These are phyloP conservation scores for Epirrita christyi DNA, from an alignment of 2,888 invertebrate genomes.

Conservation along the genomic window DNA sequence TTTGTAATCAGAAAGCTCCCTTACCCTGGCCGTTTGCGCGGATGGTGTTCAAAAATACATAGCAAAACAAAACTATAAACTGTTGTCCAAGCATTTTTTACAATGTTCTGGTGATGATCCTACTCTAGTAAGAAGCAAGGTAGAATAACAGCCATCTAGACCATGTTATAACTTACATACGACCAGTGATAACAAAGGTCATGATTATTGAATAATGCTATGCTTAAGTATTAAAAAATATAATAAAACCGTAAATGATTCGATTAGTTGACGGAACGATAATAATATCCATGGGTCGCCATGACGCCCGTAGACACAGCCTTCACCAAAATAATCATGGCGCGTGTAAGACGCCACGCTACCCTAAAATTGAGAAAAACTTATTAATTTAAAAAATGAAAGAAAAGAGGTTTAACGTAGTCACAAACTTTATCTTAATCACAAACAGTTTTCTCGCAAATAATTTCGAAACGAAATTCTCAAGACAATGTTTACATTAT, in stretches of 20 bases:
- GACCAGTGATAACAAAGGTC: constrained; percentile 6
- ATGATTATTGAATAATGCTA: background rate
- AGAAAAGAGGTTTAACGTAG: no score
- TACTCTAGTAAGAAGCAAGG: background rate
- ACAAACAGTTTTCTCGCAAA: no score
- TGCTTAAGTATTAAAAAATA: background rate
- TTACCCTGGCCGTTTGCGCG: constrained; percentile 16
- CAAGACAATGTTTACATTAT: no score
- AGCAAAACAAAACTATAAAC: background rate
- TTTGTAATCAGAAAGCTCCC: background rate
- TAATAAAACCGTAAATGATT: constrained; percentile 12
- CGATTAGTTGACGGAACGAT: background rate
- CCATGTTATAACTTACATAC: constrained; percentile 2
- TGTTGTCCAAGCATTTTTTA: constrained; percentile 7
- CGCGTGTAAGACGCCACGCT: no score
- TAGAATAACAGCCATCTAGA: background rate
- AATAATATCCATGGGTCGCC: no score
- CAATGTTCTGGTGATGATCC: background rate
- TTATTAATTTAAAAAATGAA: no score
- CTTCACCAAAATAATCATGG: no score
- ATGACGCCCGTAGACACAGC: no score
- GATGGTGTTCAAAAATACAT: constrained; percentile 12
- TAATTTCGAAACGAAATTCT: no score
- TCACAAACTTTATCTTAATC: no score
- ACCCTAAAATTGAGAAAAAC: no score